A percentile compares a stretch with the other conserved stretches of the same genome.
phyloP scores from a whole-genome alignment of 2,888 invertebrate genomes.

The Agrochola litura region DNA sequence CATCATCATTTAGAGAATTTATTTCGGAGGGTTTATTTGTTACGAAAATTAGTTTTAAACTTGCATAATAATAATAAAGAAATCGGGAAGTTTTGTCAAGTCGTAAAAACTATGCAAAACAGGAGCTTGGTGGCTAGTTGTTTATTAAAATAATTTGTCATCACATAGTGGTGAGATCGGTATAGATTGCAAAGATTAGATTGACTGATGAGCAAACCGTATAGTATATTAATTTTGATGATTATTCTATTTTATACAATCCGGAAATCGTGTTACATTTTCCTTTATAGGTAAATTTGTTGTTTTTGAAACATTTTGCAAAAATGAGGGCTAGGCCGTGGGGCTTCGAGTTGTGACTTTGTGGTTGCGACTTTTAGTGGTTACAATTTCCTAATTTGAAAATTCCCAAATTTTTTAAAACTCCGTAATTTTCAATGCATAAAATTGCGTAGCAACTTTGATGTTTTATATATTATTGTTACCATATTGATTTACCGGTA shows the following conservation, averaged over 20 bases:
- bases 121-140: too few relatives aligned
- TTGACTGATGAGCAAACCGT: constrained; percentile 14
- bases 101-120: not conserved
- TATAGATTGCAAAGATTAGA: constrained; percentile 30
- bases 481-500: not conserved
- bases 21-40: not conserved
- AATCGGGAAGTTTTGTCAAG: not conserved
- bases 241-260: constrained; percentile 29
- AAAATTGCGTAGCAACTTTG: too few relatives aligned
- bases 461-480: not conserved
- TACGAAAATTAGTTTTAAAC: too few relatives aligned
- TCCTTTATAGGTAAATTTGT: not conserved
- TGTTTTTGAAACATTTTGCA: not conserved
- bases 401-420: not conserved
- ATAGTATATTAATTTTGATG: constrained; percentile 12
- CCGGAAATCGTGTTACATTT: constrained; percentile 10
- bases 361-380: not conserved
- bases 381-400: not conserved
- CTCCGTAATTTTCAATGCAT: not conserved
- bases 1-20: not conserved
- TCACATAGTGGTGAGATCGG: not conserved
- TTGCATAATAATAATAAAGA: not conserved
- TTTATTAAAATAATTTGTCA: too few relatives aligned
- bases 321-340: not conserved
- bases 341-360: not conserved